Base-by-base conservation (phyloP, 1,140 invertebrate species). In the Zaprionus davidi region DNA sequence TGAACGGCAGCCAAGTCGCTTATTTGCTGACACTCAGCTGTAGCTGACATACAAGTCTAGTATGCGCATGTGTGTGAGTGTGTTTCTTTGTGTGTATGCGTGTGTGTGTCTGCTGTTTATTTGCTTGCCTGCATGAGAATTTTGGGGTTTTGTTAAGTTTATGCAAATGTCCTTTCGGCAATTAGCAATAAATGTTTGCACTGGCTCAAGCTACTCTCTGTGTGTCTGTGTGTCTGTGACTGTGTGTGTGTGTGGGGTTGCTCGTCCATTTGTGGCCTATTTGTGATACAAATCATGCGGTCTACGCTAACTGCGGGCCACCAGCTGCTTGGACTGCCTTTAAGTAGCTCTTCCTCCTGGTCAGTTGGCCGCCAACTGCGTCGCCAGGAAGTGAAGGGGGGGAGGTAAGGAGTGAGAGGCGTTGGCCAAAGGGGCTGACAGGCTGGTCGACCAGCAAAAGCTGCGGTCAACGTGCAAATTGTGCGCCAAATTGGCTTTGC, bases 111-210 rank as follows among this genome's bases (percentile, higher is more conserved):
- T 73, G 76, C 76, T 69, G 69, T 88, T 83, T 83, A 81, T 76
- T 84, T 85, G 81, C 73, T 70, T 79, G 79, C 51, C 71, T 79
- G 55, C 59, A 72, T 67, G 83, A 76, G 82, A 87, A 78, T 80
- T 81, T 88, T 87, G 77, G 81, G 81, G 81, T 90, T 90, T 90
- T 85, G 86, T 85, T 88, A 90, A 88, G 85, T 90, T 88, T 88
- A 88, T 88, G 85, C 85, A 88, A 88, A 88, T 88, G 85, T 85
- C 76, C 85, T 90, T 79, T 85, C 76, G 78, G 85, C 85, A 88
- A 88, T 88, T 88, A 88, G 85, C 85, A 90, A 88, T 86, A 90
- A 88, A 90, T 88, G 85, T 88, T 88, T 88, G 85, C 68, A 81
- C 67, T 81, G 78, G 44, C 57, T 64, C 64, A 31, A 49, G 46